Evolutionary conservation across 2,113 vertebrate species (phyloP).

Genomic region (Rhegmatorhina hoffmannsi): DNA sequence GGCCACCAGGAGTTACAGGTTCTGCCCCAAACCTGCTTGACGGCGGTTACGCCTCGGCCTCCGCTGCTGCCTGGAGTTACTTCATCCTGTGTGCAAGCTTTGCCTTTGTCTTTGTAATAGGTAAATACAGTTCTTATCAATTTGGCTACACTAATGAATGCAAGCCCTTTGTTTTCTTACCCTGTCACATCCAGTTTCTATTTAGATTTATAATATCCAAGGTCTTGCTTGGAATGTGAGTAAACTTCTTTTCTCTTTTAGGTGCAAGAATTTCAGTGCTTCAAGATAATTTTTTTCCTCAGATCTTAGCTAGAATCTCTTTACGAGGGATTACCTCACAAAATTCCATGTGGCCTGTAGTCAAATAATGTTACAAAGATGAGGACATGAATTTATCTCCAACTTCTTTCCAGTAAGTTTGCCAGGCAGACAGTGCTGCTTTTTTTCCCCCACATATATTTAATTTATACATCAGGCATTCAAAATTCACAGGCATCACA

Average conservation of each 20-base stretch:
- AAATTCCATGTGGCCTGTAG: background rate
- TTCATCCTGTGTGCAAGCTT: background rate
- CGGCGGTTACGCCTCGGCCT: background rate
- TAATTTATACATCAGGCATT: background rate
- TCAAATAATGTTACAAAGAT: slow-evolving; percentile 19
- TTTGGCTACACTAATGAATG: background rate
- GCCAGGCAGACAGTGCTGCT: rapidly evolving
- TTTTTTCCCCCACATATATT: background rate
- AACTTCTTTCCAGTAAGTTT: background rate
- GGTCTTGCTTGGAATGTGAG: background rate
- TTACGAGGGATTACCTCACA: slow-evolving; percentile 4
- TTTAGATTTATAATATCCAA: background rate
- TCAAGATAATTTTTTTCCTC: background rate
- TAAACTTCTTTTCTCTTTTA: background rate
- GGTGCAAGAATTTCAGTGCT: background rate
- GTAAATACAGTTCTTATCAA: background rate
- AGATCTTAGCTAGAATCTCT: background rate
- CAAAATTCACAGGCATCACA: background rate
- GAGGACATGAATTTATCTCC: slow-evolving; percentile 5
- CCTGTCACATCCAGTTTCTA: background rate
- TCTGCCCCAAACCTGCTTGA: background rate
- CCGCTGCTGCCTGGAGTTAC: background rate
- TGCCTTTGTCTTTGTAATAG: background rate
- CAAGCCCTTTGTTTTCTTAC: background rate
- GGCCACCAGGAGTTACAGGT: background rate